Evolutionary conservation across 2,888 invertebrate genomes (phyloP), one percentile per base, ranked within the genome.

Genomic region (Oxycera nigricornis): DNA sequence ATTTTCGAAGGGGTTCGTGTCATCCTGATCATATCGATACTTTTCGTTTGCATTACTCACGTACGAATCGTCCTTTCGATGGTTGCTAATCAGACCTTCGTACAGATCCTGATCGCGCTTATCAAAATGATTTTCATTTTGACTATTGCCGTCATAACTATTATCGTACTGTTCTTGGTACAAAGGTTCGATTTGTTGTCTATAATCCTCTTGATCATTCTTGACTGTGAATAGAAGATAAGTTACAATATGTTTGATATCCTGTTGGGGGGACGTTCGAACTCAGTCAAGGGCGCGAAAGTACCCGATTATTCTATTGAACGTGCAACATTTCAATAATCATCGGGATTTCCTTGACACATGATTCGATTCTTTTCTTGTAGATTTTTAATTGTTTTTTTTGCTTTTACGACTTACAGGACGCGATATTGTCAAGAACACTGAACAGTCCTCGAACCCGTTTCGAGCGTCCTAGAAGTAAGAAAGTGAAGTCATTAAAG

Each of bases 401-500:
- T 65, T 65, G 39, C n/a, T 14, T 30, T 65, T 65, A 65, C 65
- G 41, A 65, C 70, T 70, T 70, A 70, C 70, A 70, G 52, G 55
- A 55, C 70, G 70, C 70, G 52, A 70, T 70, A 70, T 70, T 70
- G 30, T 70, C 70, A 70, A 70, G 70, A 70, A 70, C 70, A 70
- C 14, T 70, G 70, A 70, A 70, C 24, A 70, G 24, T 52, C 70
- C 70, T 70, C 70, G 70, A 70, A 70, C 28, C 55, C 70, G 70
- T 70, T 70, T 70, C 70, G 70, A 70, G 70, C 46, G 70, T 70
- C 70, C 70, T 70, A 70, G 52, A 70, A 70, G 68, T 70, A 70
- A 70, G 70, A 70, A 70, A 70, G 52, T 70, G 52, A 55, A 52
- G 46, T 55, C 20, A 55, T 70, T 70, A 70, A 70, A 70, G 50